phyloP scores from a whole-genome alignment of 1,140 invertebrate species.

The Papilio aristodemus region DNA sequence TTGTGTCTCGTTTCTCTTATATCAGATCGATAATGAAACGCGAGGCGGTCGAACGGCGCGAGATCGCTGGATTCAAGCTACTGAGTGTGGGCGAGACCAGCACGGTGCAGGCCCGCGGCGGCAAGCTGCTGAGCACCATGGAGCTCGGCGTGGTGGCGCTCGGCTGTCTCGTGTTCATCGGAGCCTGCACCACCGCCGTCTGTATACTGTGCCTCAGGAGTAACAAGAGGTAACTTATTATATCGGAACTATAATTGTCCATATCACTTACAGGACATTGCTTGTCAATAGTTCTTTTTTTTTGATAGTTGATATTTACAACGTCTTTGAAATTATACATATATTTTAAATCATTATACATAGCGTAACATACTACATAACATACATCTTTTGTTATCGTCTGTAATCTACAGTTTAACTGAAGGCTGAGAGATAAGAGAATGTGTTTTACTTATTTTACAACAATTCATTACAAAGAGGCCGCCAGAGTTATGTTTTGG shows the following conservation, averaged over 20 bases:
- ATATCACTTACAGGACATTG: no score
- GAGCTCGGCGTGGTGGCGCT: slow-evolving; percentile 90
- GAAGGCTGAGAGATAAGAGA: no score
- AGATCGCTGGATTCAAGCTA: slow-evolving; percentile 82
- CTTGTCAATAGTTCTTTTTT: no score
- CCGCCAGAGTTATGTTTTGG: no score
- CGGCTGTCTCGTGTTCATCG: slow-evolving; percentile 88
- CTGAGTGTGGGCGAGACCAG: slow-evolving; percentile 76
- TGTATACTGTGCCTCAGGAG: slow-evolving; percentile 87
- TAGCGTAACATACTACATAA: no score
- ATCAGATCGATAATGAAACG: slow-evolving; percentile 82
- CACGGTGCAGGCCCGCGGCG: slow-evolving; percentile 59
- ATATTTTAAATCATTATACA: no score
- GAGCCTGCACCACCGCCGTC: slow-evolving; percentile 87
- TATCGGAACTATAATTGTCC: neutral
- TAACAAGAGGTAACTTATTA: slow-evolving; percentile 82
- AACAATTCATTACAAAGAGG: no score
- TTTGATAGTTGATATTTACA: no score
- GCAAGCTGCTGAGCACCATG: slow-evolving; percentile 82
- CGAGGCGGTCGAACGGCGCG: slow-evolving; percentile 82
- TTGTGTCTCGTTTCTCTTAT: neutral
- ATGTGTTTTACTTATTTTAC: no score
- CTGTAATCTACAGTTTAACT: no score
- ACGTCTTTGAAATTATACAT: no score
- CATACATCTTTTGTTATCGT: no score